These are phyloP conservation scores for Dendrolimus houi DNA, from an alignment of 2,888 invertebrate species.

Conservation along the genomic window DNA sequence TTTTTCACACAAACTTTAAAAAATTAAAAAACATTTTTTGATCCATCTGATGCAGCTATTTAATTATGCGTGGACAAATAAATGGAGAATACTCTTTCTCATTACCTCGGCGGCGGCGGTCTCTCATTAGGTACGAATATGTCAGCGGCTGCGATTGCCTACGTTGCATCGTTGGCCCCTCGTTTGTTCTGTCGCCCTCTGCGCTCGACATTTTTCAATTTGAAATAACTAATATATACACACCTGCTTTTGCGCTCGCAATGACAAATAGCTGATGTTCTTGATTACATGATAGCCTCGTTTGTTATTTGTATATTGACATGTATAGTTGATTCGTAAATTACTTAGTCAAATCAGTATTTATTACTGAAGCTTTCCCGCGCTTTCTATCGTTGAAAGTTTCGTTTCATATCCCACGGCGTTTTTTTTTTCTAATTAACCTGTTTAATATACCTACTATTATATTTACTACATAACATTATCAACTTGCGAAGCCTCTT, in stretches of 20 bases:
- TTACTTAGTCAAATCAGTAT: no score
- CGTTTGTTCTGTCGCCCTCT: slow-evolving; percentile 53
- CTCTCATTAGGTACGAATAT: slow-evolving; percentile 54
- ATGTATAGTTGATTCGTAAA: no score
- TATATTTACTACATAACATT: no score
- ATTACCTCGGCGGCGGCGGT: slow-evolving; percentile 40
- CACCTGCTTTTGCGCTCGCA: slow-evolving; percentile 44
- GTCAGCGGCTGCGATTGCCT: slow-evolving; percentile 41
- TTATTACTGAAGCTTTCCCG: no score
- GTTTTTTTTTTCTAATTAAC: no score
- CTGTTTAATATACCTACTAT: no score
- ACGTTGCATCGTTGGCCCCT: slow-evolving; percentile 36
- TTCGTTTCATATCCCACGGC: no score
- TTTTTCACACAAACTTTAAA: background rate
- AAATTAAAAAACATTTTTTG: background rate
- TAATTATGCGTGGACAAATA: slow-evolving; percentile 43
- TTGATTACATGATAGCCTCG: slow-evolving; percentile 25
- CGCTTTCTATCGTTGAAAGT: no score
- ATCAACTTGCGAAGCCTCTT: no score
- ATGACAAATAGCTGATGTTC: slow-evolving; percentile 45
- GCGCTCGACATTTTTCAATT: slow-evolving; percentile 47
- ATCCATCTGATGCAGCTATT: slow-evolving; percentile 30
- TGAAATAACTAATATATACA: slow-evolving; percentile 42
- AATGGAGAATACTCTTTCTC: slow-evolving; percentile 54
- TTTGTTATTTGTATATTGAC: slow-evolving; percentile 15